These are phyloP conservation scores for Opisthocomus hoazin DNA, from an alignment of 2,113 vertebrate species.

Conservation along the genomic window DNA sequence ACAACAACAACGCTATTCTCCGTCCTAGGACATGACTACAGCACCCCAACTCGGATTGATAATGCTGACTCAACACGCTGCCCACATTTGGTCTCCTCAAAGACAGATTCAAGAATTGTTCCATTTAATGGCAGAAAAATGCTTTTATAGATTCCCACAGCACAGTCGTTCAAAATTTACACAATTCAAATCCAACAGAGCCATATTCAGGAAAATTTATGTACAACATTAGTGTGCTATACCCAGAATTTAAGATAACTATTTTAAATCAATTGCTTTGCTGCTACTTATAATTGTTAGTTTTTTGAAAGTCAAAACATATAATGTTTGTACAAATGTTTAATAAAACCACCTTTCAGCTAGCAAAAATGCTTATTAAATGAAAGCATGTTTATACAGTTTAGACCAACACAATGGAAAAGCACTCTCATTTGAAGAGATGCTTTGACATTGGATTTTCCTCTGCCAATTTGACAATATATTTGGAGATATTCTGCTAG, in stretches of 20 bases:
- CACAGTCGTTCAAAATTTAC: neutral
- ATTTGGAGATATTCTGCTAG: neutral
- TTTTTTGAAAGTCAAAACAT: neutral
- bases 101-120: neutral
- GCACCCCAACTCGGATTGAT: neutral
- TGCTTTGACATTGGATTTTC: neutral
- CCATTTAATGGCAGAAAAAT: neutral
- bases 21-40: neutral
- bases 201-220: rapidly evolving
- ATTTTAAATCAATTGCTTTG: neutral
- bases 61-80: neutral
- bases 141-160: neutral
- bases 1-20: neutral
- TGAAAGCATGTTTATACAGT: neutral
- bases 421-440: neutral
- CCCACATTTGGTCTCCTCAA: neutral
- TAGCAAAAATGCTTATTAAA: neutral
- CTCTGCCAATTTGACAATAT: neutral
- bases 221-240: rapidly evolving
- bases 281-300: neutral
- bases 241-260: neutral
- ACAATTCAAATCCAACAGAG: neutral
- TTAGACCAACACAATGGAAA: neutral
- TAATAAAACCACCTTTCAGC: neutral
- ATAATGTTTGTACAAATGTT: neutral